Evolutionary conservation across 2,113 vertebrate genomes (phyloP), one percentile per base, ranked within the genome.

Genomic region (Ginglymostoma cirratum): DNA sequence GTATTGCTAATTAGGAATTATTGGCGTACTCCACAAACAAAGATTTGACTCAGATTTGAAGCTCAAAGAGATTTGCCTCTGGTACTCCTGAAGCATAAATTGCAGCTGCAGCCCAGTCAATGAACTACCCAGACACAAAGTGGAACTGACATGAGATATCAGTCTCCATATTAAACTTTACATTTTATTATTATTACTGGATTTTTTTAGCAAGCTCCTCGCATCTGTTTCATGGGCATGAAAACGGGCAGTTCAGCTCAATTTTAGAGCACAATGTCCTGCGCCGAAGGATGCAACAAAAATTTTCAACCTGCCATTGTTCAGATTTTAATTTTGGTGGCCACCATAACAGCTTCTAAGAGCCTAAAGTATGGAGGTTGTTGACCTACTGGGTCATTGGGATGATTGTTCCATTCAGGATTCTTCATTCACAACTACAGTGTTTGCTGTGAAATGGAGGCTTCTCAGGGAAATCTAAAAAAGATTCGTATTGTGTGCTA

Each of bases 101-200:
- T 95, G 67, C 69, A 95, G 94, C 94, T 95, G 94, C 14, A 27
- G 45, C 69, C 42, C 67, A 70, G 72, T 95, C 72, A 95, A 27
- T 95, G 67, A 72, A 8, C n/a, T 15, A 48, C 14, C 67, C 24
- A 17, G 27, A 27, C 69, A 95, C 69, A 17, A 72, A 27, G 67
- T 15, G 27, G 52, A 45, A 52, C 27, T 72, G 94, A 95, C 15
- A 52, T 52, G 72, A 48, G 8, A 48, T 27, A 65, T 72, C 94
- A 52, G 24, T 34, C 67, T 72, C 42, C 24, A 72, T 8, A 52
- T 23, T 70, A 30, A 72, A 48, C 10, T 48, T 65, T 38, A 17
- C 2, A 90, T n/a, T 92, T 38, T 70, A 95, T 95, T 48, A 70
- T 72, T 72, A 27, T 4, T 15, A 95, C 67, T n/a, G 10, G 55